Evolutionary conservation across 2,797 vertebrate genomes (phyloP).

Genomic region (Morelia viridis): DNA sequence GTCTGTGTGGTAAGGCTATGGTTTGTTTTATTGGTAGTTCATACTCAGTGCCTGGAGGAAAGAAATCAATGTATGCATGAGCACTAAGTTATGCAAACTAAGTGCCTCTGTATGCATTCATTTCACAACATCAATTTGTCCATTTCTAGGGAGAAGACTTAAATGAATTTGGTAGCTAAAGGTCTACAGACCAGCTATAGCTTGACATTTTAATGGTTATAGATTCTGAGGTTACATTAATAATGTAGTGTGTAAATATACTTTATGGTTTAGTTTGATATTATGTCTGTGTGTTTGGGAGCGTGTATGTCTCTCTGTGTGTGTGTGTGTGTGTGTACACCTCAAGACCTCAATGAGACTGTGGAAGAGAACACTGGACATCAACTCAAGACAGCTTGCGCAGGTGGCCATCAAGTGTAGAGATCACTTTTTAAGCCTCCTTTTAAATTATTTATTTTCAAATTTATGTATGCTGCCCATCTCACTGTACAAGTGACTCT

Average conservation of each 20-base stretch:
- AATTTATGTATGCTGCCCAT: no score
- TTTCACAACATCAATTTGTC: not conserved
- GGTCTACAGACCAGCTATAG: not conserved
- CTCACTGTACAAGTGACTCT: no score
- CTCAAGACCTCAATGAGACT: no score
- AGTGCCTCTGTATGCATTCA: not conserved
- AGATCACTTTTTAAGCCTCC: no score
- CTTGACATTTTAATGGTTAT: not conserved
- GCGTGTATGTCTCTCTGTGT: no score
- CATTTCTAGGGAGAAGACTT: not conserved
- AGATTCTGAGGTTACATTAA: not conserved
- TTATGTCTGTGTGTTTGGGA: not conserved
- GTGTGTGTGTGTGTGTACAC: no score
- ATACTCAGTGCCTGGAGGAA: not conserved
- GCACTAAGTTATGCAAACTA: slow-evolving; percentile 7
- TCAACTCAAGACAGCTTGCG: no score
- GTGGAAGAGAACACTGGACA: no score
- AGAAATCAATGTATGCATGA: not conserved
- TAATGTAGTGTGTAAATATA: not conserved
- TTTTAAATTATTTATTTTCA: no score
- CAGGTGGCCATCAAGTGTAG: no score
- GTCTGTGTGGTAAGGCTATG: not conserved
- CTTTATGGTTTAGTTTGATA: not conserved
- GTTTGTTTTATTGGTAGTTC: not conserved
- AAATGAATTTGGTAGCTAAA: not conserved